Evolutionary conservation across 2,888 invertebrate species (phyloP).

Genomic region (Anarsia innoxiella): DNA sequence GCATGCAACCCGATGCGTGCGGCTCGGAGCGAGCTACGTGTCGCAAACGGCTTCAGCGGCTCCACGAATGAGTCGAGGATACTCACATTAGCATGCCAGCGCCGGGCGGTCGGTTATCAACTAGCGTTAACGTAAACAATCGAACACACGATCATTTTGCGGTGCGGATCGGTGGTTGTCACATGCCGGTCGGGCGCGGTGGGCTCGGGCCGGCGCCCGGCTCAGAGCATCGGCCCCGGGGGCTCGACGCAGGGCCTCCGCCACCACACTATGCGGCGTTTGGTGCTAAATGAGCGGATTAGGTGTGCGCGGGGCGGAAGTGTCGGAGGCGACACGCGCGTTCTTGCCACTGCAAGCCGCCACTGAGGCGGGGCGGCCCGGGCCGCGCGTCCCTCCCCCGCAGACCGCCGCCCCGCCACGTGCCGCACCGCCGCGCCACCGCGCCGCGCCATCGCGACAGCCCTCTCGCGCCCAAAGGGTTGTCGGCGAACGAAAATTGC

Average conservation of each 20-base stretch:
- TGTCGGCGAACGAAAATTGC: conserved; percentile 63
- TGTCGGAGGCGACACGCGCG: conserved; percentile 71
- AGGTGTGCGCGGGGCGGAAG: conserved; percentile 67
- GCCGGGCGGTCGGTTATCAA: conserved; percentile 65
- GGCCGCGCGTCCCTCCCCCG: conserved; percentile 35
- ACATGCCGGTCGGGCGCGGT: conserved; percentile 52
- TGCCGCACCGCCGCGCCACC: conserved; percentile 49
- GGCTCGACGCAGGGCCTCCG: conserved; percentile 49
- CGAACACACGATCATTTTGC: conserved; percentile 60
- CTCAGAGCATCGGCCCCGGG: conserved; percentile 59
- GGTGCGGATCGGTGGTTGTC: conserved; percentile 45
- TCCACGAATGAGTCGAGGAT: conserved; percentile 18
- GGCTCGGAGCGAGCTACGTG: background rate
- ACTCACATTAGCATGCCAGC: conserved; percentile 75
- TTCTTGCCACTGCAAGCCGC: conserved; percentile 71
- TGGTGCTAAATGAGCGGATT: conserved; percentile 66
- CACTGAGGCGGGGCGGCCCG: conserved; percentile 74
- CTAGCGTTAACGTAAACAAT: conserved; percentile 69
- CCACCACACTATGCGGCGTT: conserved; percentile 65
- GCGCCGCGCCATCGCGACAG: conserved; percentile 50
- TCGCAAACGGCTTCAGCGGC: conserved; percentile 5
- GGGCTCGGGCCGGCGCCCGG: conserved; percentile 51
- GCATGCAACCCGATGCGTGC: conserved; percentile 13
- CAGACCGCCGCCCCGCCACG: conserved; percentile 25
- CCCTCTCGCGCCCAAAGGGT: conserved; percentile 55